These are phyloP conservation scores for Chaenogobius annularis DNA, from an alignment of 2,113 vertebrate species.

Conservation along the genomic window DNA sequence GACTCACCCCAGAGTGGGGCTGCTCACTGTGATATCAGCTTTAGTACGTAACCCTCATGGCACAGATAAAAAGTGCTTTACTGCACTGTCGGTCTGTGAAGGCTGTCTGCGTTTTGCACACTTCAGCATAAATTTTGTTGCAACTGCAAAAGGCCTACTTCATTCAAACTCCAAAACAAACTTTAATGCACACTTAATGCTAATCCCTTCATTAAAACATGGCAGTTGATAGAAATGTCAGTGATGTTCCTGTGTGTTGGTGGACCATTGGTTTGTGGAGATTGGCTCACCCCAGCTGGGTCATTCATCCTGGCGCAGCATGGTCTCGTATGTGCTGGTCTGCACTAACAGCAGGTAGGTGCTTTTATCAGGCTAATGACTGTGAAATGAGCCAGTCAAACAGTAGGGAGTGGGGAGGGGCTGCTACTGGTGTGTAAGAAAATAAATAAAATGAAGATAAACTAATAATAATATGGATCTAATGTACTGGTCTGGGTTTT, in stretches of 20 bases:
- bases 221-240: background rate
- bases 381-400: conserved; percentile 58
- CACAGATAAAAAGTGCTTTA: too few species aligned
- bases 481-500: background rate
- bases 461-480: too few species aligned
- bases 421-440: background rate
- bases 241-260: background rate
- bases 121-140: too few species aligned
- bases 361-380: conserved; percentile 61
- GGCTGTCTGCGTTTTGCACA: too few species aligned
- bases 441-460: background rate
- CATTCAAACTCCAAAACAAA: background rate
- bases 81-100: too few species aligned
- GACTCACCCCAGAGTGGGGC: too few species aligned
- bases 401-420: conserved; percentile 2
- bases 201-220: background rate
- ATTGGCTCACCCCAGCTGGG: conserved; percentile 7
- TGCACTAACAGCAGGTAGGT: conserved; percentile 37
- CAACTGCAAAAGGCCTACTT: too few species aligned
- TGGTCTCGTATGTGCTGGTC: conserved; percentile 26
- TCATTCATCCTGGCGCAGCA: conserved; percentile 4
- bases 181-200: background rate
- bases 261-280: background rate
- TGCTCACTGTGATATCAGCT: too few species aligned
- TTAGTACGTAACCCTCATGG: too few species aligned